These are phyloP conservation scores for Antheraea yamamai DNA, from an alignment of 2,888 invertebrate species.

Conservation along the genomic window DNA sequence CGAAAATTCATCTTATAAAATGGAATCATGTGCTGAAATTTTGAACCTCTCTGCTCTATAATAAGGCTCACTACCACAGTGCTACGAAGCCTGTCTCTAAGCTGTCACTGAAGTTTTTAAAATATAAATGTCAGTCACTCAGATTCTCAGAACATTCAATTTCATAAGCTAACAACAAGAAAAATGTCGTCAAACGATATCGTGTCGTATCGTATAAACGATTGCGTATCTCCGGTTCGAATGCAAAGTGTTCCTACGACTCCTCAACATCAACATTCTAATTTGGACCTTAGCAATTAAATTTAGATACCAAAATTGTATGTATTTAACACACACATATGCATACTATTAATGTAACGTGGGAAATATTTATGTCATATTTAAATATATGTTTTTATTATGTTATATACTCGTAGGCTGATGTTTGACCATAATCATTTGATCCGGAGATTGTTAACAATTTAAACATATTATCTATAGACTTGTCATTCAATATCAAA, in stretches of 20 bases:
- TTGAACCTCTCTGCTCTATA: too few relatives aligned
- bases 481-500: background rate
- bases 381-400: background rate
- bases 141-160: background rate
- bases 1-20: too few relatives aligned
- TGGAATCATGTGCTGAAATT: too few relatives aligned
- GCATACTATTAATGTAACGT: background rate
- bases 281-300: slow-evolving; percentile 5
- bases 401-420: background rate
- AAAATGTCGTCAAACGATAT: background rate
- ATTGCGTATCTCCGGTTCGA: background rate
- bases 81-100: background rate
- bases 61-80: too few relatives aligned
- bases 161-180: background rate
- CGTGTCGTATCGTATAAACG: slow-evolving; percentile 6
- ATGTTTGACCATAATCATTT: background rate
- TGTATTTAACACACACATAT: background rate
- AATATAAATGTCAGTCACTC: background rate
- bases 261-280: background rate
- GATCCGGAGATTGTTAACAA: background rate
- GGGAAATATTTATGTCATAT: slow-evolving; percentile 9
- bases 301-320: slow-evolving; percentile 2
- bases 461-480: background rate
- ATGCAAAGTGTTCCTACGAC: background rate
- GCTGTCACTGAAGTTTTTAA: background rate